Conservation (phyloP, 2,113 vertebrate genomes). For the Telmatochromis bifrenatus region DNA sequence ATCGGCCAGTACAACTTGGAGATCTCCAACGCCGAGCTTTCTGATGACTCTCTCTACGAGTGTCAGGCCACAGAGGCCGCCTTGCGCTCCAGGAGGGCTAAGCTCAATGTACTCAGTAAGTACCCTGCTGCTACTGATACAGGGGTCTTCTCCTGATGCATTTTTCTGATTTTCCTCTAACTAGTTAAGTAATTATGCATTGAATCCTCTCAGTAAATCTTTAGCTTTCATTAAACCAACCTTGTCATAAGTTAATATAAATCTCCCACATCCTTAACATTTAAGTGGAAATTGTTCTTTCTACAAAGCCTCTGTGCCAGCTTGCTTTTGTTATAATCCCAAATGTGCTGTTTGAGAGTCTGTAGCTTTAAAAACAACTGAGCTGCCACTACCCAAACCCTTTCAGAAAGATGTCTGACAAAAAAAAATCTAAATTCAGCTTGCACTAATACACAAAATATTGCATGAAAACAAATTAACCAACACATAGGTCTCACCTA, state of each 20-base stretch:
- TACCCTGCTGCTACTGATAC: neutral
- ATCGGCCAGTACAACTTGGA: slow-evolving; percentile 92
- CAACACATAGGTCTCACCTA: neutral
- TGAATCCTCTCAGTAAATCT: neutral
- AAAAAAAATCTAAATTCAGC: accelerated
- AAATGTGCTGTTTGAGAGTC: neutral
- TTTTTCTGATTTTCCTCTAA: neutral
- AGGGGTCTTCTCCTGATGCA: neutral
- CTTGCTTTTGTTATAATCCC: neutral
- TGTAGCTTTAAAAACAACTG: neutral
- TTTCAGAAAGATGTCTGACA: neutral
- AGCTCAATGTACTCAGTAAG: slow-evolving; percentile 92
- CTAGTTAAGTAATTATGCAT: neutral
- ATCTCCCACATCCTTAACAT: neutral
- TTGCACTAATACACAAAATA: neutral
- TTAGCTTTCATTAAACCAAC: neutral
- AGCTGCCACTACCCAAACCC: neutral
- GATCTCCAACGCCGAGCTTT: slow-evolving; percentile 82
- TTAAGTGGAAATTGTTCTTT: neutral
- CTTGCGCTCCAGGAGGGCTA: slow-evolving; percentile 84
- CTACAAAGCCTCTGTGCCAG: neutral
- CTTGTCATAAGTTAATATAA: neutral
- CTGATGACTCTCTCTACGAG: slow-evolving; percentile 90
- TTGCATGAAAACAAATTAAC: neutral
- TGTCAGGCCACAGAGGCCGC: slow-evolving; percentile 95